phyloP scores from a whole-genome alignment of 2,888 invertebrate genomes.

The Arge pagana region DNA sequence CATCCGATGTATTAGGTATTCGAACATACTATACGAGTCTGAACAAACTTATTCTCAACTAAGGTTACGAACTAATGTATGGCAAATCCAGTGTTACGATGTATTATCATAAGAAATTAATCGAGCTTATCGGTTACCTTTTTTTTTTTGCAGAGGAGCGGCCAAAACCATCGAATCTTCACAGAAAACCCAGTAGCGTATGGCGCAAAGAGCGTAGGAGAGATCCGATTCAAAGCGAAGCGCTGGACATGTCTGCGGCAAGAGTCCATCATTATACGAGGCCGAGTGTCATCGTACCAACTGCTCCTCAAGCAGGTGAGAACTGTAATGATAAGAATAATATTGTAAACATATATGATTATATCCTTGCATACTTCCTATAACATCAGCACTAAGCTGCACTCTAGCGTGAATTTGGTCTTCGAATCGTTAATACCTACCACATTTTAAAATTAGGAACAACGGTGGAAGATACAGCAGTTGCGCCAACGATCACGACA shows the following conservation, averaged over 20 bases:
- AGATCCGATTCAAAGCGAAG: constrained; percentile 55
- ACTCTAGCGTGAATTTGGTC: too few relatives aligned
- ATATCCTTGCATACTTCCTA: too few relatives aligned
- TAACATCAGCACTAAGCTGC: too few relatives aligned
- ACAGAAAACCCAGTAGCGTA: constrained; percentile 54
- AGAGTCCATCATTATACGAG: constrained; percentile 49
- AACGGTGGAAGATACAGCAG: constrained; percentile 52
- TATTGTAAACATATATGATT: too few relatives aligned
- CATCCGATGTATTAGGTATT: constrained; percentile 32
- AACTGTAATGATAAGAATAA: too few relatives aligned
- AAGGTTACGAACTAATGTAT: too few relatives aligned
- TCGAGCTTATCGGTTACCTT: neutral
- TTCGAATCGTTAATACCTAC: neutral
- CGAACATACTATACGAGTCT: constrained; percentile 41
- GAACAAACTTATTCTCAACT: too few relatives aligned
- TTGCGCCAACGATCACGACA: constrained; percentile 49
- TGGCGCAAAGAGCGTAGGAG: constrained; percentile 55
- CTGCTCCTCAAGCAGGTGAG: constrained; percentile 48
- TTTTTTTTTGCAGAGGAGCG: constrained; percentile 47
- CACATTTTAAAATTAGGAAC: constrained; percentile 41
- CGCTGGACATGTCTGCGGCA: constrained; percentile 55
- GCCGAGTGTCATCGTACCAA: constrained; percentile 55
- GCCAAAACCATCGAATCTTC: constrained; percentile 51
- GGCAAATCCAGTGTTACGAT: too few relatives aligned
- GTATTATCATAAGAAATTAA: neutral